Evolutionary conservation across 2,888 invertebrate species (phyloP), one percentile per base, ranked within the genome.

Genomic region (Pycnomerus fuliginosus): DNA sequence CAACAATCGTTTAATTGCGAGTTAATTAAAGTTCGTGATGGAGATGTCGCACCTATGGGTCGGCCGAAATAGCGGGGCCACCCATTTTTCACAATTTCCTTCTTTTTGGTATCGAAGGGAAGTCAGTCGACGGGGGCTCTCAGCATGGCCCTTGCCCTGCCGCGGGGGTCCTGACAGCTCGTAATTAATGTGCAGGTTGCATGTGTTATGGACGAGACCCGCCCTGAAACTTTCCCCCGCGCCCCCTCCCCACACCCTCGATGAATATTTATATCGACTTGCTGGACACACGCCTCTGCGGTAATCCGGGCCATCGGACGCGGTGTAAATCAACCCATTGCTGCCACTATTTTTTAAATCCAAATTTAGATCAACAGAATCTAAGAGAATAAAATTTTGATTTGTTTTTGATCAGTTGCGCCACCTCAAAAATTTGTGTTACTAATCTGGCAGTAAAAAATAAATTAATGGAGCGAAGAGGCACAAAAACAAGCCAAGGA

Each of bases 141-240:
- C 56, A 53, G 56, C 57, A 52, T 59, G 54, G 58, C 58, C 59
- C 58, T 58, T 56, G 53, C 56, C 52, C 53, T 55, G 48, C 60
- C 42, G 52, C 57, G 59, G 60, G 60, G 64, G 61, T 59, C 59
- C 56, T 62, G 62, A 62, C 62, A 60, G 61, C 51, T 52, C 53
- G 59, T 67, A 66, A 68, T 68, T 66, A 67, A 68, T 68, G 68
- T 64, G 59, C 65, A 68, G 67, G 67, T 67, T 68, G 68, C 68
- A 67, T 68, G 68, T 58, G 62, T 55, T 55, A 50, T 39, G 48
- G 51, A 55, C 50, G 58, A 50, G 61, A 52, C 55, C 61, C 57
- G 62, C 65, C 66, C 60, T 63, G 59, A 55, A 56, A 55, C 52
- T 52, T 50, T 52, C 53, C 57, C 52, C 56, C 53, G 37, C 53